Conservation (phyloP, 2,888 invertebrate species). For the Heteromyza rotundicornis region DNA sequence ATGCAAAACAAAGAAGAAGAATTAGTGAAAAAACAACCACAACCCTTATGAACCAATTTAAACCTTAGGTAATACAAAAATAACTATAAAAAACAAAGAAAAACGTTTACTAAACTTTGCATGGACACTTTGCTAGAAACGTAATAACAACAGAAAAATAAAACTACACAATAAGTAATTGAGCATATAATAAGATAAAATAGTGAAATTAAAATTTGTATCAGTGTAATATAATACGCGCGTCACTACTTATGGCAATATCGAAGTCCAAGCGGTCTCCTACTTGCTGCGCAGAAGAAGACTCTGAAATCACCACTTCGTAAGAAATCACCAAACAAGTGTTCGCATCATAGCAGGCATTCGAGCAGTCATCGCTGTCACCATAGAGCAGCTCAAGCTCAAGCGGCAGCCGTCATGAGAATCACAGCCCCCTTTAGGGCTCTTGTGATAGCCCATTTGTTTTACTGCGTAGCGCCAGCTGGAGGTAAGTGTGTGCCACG, state of each 20-base stretch:
- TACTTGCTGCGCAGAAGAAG: background rate
- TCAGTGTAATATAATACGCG: background rate
- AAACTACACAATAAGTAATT: too few relatives aligned
- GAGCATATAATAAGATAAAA: too few relatives aligned
- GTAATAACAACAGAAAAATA: too few relatives aligned
- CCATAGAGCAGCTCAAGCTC: conserved; percentile 15
- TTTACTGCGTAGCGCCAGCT: conserved; percentile 60
- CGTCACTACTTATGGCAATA: conserved; percentile 12
- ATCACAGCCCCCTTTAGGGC: conserved; percentile 58
- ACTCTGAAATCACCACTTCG: background rate
- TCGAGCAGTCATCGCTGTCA: background rate
- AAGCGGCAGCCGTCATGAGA: conserved; percentile 58
- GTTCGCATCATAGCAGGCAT: background rate
- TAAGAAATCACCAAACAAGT: background rate
- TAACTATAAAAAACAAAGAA: too few relatives aligned
- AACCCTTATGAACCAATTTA: too few relatives aligned
- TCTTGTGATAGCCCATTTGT: conserved; percentile 61
- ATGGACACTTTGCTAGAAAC: too few relatives aligned
- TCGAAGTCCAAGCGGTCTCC: background rate
- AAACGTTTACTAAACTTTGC: too few relatives aligned
- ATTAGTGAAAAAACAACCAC: too few relatives aligned
- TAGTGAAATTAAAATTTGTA: background rate
- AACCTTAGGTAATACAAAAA: too few relatives aligned
- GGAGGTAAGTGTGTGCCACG: conserved; percentile 62
- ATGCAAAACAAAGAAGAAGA: background rate